Conservation (phyloP, 2,888 invertebrate species). For the Trichopoda pennipes region DNA sequence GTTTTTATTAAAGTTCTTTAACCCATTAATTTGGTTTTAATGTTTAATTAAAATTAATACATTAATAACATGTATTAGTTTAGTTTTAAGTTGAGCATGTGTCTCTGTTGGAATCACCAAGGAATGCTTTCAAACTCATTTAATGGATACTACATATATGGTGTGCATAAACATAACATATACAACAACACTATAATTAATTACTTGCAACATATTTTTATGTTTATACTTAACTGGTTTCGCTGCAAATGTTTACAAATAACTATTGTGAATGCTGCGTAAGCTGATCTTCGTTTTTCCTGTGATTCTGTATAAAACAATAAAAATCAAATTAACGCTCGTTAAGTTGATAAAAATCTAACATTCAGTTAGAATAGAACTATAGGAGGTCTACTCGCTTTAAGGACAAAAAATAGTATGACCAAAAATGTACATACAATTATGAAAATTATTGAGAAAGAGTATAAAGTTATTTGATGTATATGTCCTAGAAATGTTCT, state of each 20-base stretch:
- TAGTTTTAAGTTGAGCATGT: constrained; percentile 48
- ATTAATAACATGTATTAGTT: constrained; percentile 52
- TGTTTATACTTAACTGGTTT: constrained; percentile 23
- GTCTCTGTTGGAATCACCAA: constrained; percentile 51
- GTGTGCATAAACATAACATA: constrained; percentile 41
- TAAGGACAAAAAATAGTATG: too few species aligned
- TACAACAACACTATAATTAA: constrained; percentile 40
- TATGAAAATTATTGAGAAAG: too few species aligned
- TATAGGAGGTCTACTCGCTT: too few species aligned
- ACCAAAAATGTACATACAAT: too few species aligned
- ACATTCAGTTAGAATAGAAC: constrained; percentile 3
- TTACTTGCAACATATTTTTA: constrained; percentile 19
- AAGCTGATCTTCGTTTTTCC: not conserved
- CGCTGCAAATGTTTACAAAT: constrained; percentile 11
- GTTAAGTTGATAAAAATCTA: constrained; percentile 32
- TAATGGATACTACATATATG: constrained; percentile 63
- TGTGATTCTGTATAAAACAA: constrained; percentile 36
- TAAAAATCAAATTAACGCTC: constrained; percentile 66
- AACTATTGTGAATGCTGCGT: constrained; percentile 27
- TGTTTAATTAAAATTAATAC: constrained; percentile 62
- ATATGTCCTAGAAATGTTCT: too few species aligned
- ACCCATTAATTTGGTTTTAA: constrained; percentile 49
- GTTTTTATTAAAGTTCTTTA: constrained; percentile 3
- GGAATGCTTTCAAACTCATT: constrained; percentile 63
- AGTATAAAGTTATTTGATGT: too few species aligned